Evolutionary conservation across 2,113 vertebrate species (phyloP), one percentile per base, ranked within the genome.

Genomic region (Phalacrocorax brasilianus): DNA sequence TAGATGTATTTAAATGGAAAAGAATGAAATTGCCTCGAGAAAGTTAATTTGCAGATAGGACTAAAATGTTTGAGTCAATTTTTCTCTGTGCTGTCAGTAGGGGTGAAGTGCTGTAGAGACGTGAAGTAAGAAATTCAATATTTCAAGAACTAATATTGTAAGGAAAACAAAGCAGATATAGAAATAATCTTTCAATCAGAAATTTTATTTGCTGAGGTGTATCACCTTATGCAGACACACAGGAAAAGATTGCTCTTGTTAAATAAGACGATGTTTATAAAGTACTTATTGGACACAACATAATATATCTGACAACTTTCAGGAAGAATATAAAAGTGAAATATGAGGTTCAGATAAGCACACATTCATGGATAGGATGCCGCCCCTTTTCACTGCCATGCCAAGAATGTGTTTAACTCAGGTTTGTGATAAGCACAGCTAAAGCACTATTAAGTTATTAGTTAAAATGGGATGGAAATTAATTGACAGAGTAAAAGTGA

Each of bases 31-130:
- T 88, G 78, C 72, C 83, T 96, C 0, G 1, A 71, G 80, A 91
- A 96, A 94, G 72, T 95, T 96, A 81, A 92, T 96, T 96, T 97
- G 58, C 74, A 86, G 90, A 56, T 59, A 88, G 17, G 42, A 84
- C 40, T 56, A 40, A 95, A 95, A 70, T 53, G 17, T 88, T 91
- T n/a, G 42, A 91, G 63, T 78, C 3, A 52, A 73, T 91, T 97
- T 93, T 94, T 35, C 58, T 91, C 50, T 84, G 38, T 81, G 28
- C 75, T 89, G 14, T 95, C 75, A 28, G 45, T 50, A 47, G n/a
- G 52, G 40, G 44, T 88, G 73, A 80, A 56, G 10, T 21, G 33
- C 23, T 66, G 32, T n/a, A 59, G 38, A 78, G 71, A 78, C 19
- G 38, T 17, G 63, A 88, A 74, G 59, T n/a, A 58, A 95, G 73